Conservation (phyloP, 2,797 vertebrate genomes). For the Orientallactaga sibirica region DNA sequence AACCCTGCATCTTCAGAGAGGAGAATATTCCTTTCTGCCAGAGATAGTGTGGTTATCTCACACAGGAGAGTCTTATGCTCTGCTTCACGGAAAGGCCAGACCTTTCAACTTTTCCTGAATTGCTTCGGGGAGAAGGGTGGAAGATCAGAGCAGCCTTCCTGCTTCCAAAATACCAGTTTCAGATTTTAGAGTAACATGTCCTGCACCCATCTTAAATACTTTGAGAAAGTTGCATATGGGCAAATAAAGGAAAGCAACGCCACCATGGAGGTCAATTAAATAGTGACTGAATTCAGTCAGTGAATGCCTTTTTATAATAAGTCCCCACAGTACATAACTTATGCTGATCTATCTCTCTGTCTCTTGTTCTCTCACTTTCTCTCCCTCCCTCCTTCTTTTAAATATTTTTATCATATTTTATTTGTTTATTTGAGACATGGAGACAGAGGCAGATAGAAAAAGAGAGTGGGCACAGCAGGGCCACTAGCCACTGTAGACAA, state of each 20-base stretch:
- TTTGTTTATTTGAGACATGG: too few species aligned
- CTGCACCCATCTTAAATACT: neutral
- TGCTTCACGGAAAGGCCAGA: neutral
- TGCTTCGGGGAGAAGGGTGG: neutral
- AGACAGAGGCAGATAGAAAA: too few species aligned
- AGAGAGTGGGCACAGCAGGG: too few species aligned
- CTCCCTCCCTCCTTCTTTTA: too few species aligned
- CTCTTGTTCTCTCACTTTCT: too few species aligned
- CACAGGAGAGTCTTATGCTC: neutral
- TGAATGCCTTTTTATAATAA: neutral
- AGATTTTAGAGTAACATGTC: neutral
- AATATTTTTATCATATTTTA: too few species aligned
- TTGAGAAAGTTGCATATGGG: neutral
- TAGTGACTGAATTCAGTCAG: neutral
- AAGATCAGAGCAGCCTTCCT: neutral
- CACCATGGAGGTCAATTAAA: neutral
- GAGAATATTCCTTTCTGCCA: neutral
- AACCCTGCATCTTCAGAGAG: neutral
- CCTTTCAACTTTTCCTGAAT: neutral
- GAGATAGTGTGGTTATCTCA: neutral
- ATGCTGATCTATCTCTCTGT: neutral
- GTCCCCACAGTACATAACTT: neutral
- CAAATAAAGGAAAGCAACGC: conserved; percentile 11
- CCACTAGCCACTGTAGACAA: too few species aligned
- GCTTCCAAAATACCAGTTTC: neutral